Evolutionary conservation across 2,113 vertebrate genomes (phyloP).

Genomic region (Nothoprocta pentlandii): DNA sequence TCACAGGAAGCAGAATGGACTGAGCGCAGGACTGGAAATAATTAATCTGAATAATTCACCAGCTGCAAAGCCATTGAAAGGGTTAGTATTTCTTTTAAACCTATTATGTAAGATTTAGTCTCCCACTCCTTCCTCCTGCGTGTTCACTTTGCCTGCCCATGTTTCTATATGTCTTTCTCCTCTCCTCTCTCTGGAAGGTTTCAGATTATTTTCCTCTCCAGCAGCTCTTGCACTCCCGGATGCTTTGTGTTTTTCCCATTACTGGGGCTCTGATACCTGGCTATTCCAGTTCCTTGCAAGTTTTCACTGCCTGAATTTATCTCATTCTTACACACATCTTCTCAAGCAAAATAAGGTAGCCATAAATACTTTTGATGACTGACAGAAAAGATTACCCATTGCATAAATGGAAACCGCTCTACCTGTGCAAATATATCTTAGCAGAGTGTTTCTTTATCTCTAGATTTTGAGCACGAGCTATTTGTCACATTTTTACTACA

Average conservation of each 20-base stretch:
- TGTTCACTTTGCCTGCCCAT: rapidly evolving
- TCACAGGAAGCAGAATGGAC: constrained; percentile 28
- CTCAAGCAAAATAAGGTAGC: neutral
- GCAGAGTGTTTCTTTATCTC: rapidly evolving
- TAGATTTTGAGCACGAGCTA: neutral
- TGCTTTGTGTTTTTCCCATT: neutral
- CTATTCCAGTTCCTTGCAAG: neutral
- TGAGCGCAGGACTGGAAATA: constrained; percentile 24
- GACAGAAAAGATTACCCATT: neutral
- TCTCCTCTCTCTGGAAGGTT: neutral
- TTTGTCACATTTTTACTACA: neutral
- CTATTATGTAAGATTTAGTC: neutral
- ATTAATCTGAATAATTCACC: constrained; percentile 47
- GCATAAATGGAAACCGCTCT: neutral
- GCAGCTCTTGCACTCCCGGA: neutral
- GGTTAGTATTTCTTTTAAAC: constrained; percentile 36
- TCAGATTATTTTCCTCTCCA: neutral
- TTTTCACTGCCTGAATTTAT: neutral
- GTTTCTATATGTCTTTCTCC: neutral
- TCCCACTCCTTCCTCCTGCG: constrained; percentile 30
- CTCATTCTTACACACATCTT: neutral
- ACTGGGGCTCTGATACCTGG: neutral
- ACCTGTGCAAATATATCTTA: neutral
- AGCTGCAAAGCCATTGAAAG: constrained; percentile 32
- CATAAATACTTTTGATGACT: neutral